Evolutionary conservation across 2,113 vertebrate species (phyloP).

Genomic region (Osmerus eperlanus): DNA sequence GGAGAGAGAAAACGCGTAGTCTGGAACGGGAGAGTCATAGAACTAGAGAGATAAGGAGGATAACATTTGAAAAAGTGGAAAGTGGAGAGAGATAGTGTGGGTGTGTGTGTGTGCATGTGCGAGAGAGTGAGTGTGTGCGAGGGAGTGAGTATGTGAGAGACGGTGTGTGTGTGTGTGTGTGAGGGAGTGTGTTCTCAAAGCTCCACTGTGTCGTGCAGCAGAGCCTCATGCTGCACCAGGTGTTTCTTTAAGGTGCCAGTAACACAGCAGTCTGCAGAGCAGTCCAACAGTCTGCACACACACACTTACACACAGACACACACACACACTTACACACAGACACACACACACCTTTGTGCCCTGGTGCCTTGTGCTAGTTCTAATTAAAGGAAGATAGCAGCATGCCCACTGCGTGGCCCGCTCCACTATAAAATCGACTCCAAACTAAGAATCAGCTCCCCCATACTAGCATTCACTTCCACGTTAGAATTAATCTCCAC

Average conservation of each 20-base stretch:
- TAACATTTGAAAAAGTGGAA: not conserved
- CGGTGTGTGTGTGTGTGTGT: too few species aligned
- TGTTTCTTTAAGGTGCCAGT: constrained; percentile 10
- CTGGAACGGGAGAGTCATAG: not conserved
- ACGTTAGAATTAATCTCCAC: not conserved
- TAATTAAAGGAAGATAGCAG: constrained; percentile 40
- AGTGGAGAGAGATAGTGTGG: not conserved
- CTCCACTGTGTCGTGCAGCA: not conserved
- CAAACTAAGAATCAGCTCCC: not conserved
- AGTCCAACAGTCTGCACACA: not conserved
- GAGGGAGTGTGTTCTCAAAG: too few species aligned
- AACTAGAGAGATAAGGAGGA: not conserved
- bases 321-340: not conserved
- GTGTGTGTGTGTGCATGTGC: too few species aligned
- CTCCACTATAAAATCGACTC: not conserved
- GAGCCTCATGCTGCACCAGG: constrained; percentile 11
- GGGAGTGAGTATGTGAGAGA: too few species aligned
- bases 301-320: too few species aligned
- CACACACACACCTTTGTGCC: not conserved
- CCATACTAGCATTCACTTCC: too few species aligned
- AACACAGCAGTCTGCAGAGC: not conserved
- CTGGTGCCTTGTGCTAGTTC: constrained; percentile 21
- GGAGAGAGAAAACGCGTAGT: not conserved
- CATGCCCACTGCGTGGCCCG: constrained; percentile 12
- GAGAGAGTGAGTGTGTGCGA: too few species aligned